These are phyloP conservation scores for Pristionchus fissidentatus DNA, from an alignment of 2,888 invertebrate species.

Conservation along the genomic window DNA sequence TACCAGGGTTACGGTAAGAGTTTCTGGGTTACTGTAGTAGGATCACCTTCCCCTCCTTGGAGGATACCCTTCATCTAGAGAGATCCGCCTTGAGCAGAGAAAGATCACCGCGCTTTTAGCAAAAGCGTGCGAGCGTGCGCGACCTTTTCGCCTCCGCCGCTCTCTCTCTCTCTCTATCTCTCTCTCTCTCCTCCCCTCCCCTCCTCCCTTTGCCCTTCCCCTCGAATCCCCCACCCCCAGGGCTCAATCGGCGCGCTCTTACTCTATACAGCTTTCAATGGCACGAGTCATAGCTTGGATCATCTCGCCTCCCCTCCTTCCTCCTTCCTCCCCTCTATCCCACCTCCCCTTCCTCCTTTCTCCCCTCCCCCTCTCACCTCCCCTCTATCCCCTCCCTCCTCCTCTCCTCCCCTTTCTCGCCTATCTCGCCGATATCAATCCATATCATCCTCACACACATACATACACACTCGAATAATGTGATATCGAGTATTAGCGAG, in stretches of 20 bases:
- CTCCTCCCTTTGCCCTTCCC: constrained; percentile 33
- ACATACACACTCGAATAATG: constrained; percentile 37
- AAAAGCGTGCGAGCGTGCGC: constrained; percentile 36
- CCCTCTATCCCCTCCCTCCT: not conserved
- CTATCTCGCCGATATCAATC: constrained; percentile 17
- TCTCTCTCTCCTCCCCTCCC: not conserved
- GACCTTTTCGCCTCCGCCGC: constrained; percentile 21
- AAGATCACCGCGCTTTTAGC: not conserved
- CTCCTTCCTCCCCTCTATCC: not conserved
- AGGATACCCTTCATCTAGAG: not conserved
- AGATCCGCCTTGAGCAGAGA: not conserved
- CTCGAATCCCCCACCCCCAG: constrained; percentile 30
- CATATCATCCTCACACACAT: constrained; percentile 26
- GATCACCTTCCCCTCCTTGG: not conserved
- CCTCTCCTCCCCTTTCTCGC: not conserved
- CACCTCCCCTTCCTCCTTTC: not conserved
- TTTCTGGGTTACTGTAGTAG: too few relatives aligned
- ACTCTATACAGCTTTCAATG: not conserved
- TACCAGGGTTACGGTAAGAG: too few relatives aligned
- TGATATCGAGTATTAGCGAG: constrained; percentile 39
- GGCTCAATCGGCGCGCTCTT: not conserved
- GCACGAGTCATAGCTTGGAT: too few relatives aligned
- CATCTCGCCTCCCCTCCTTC: too few relatives aligned
- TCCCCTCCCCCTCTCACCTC: not conserved
- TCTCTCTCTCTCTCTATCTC: not conserved